Conservation (phyloP, 2,113 vertebrate species). For the Helogale parvula region DNA sequence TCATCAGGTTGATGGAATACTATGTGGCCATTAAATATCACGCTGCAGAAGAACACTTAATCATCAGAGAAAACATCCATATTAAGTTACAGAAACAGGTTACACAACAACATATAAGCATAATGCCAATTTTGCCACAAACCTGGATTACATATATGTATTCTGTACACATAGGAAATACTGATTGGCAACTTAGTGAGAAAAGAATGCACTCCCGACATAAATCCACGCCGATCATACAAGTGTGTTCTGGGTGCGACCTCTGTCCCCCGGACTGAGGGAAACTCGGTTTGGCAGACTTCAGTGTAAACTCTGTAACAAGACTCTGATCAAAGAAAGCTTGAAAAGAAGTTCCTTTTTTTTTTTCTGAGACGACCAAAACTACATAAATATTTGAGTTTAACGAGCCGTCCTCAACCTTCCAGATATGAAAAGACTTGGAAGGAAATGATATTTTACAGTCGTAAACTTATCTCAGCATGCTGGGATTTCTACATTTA, state of each 20-base stretch:
- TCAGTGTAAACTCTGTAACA: slow-evolving; percentile 2
- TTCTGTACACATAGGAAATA: neutral
- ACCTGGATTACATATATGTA: neutral
- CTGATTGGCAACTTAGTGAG: neutral
- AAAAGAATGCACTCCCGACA: neutral
- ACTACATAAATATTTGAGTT: slow-evolving; percentile 42
- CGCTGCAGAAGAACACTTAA: neutral
- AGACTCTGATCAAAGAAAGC: slow-evolving; percentile 45
- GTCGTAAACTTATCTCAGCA: slow-evolving; percentile 74
- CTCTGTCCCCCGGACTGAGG: neutral
- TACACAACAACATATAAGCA: neutral
- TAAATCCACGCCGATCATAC: neutral
- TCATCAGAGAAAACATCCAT: neutral
- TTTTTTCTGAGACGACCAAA: slow-evolving; percentile 56
- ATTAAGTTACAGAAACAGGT: slow-evolving; percentile 26
- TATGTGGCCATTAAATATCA: neutral
- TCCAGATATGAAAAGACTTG: slow-evolving; percentile 65
- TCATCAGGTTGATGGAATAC: neutral
- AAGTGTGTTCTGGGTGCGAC: neutral
- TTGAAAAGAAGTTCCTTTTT: slow-evolving; percentile 48
- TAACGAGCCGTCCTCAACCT: slow-evolving; percentile 60
- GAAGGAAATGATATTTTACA: slow-evolving; percentile 75
- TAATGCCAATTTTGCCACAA: neutral
- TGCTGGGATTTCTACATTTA: slow-evolving; percentile 73
- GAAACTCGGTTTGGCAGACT: neutral